Conservation (phyloP, 1,140 invertebrate genomes). For the Zophobas morio region DNA sequence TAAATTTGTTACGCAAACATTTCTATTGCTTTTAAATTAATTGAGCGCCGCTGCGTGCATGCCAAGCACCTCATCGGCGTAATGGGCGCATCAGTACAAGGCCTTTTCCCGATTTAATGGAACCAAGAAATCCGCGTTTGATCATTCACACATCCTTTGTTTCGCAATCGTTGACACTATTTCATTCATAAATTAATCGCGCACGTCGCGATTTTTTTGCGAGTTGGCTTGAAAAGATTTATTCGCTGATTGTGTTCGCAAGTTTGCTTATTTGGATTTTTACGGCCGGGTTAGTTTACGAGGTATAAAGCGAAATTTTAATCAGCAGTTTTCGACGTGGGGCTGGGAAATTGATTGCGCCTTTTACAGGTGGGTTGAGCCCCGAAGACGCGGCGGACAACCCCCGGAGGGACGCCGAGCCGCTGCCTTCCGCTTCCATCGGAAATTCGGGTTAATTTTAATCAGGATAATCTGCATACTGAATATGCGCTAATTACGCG, state of each 20-base stretch:
- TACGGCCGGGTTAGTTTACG: not conserved
- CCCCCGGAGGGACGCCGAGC: too few relatives aligned
- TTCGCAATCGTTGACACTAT: slow-evolving; percentile 1
- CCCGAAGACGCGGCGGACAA: too few relatives aligned
- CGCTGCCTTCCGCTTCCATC: slow-evolving; percentile 6
- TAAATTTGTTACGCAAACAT: slow-evolving; percentile 41
- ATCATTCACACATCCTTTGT: not conserved
- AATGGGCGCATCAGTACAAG: too few relatives aligned
- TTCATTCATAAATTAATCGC: slow-evolving; percentile 15
- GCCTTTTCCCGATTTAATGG: too few relatives aligned
- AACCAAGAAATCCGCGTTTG: too few relatives aligned
- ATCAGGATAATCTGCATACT: slow-evolving; percentile 6
- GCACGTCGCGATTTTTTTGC: not conserved
- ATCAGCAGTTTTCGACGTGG: slow-evolving; percentile 12
- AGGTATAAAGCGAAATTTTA: not conserved
- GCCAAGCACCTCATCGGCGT: slow-evolving; percentile 25
- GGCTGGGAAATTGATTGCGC: not conserved
- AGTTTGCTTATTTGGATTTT: slow-evolving; percentile 17
- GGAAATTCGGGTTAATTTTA: slow-evolving; percentile 29
- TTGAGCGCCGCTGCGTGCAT: slow-evolving; percentile 23
- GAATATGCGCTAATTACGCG: not conserved
- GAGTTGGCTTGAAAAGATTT: slow-evolving; percentile 12
- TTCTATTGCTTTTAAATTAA: slow-evolving; percentile 43
- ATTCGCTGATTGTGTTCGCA: slow-evolving; percentile 30
- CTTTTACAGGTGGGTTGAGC: too few relatives aligned